Evolutionary conservation across 1,140 invertebrate species (phyloP).

Genomic region (Uloborus diversus): DNA sequence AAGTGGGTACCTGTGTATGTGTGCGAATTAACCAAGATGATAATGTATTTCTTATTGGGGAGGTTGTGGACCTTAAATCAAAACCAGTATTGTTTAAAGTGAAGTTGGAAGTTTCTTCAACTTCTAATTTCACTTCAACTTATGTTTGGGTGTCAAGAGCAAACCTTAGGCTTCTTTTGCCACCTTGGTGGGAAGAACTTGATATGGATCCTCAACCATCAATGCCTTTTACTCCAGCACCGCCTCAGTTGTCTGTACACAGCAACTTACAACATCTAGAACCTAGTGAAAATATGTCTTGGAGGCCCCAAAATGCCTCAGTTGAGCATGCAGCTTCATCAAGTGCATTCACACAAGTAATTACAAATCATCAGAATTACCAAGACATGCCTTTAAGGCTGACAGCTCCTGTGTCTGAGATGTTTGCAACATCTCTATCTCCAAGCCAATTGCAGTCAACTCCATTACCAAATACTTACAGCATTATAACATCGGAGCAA

Average conservation of each 20-base stretch:
- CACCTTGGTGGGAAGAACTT: conserved; percentile 95
- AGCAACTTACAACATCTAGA: conserved; percentile 14
- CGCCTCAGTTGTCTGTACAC: conserved; percentile 29
- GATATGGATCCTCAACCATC: conserved; percentile 70
- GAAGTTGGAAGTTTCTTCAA: conserved; percentile 68
- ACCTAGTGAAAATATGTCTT: conserved; percentile 16
- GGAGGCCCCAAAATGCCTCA: conserved; percentile 14
- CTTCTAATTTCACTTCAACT: conserved; percentile 61
- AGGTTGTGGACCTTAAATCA: conserved; percentile 76
- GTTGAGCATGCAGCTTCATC: conserved; percentile 25
- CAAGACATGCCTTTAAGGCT: conserved; percentile 48
- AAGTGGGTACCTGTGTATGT: conserved; percentile 72
- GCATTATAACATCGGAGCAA: conserved; percentile 49
- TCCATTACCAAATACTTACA: conserved; percentile 52
- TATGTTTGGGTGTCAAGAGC: conserved; percentile 79
- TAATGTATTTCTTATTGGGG: conserved; percentile 83
- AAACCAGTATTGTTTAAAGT: conserved; percentile 82
- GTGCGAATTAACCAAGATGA: conserved; percentile 70
- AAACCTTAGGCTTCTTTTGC: conserved; percentile 86
- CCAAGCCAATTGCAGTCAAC: conserved; percentile 58
- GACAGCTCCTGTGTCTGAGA: conserved; percentile 62
- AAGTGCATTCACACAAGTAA: conserved; percentile 54
- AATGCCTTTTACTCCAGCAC: conserved; percentile 63
- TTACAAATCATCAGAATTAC: conserved; percentile 47
- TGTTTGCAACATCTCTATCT: conserved; percentile 61